phyloP scores from a whole-genome alignment of 2,888 invertebrate genomes.

The Aleiodes alternator region DNA sequence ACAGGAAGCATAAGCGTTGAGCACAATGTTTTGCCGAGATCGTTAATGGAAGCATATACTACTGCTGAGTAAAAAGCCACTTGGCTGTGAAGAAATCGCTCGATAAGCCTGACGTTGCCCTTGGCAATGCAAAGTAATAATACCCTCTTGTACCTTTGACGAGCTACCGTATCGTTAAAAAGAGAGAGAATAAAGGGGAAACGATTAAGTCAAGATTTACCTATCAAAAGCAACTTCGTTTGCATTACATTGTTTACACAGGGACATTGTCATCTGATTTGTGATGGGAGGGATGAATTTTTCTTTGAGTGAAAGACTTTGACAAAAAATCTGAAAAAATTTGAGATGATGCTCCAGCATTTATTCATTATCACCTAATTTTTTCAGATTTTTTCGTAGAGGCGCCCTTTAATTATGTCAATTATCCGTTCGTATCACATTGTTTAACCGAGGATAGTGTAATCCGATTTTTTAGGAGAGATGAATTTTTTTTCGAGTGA shows the following conservation, averaged over 20 bases:
- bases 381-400: no score
- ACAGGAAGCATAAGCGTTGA: constrained; percentile 22
- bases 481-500: no score
- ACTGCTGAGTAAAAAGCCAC: constrained; percentile 53
- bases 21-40: constrained; percentile 13
- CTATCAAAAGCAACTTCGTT: constrained; percentile 27
- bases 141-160: constrained; percentile 61
- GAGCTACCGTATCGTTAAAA: constrained; percentile 55
- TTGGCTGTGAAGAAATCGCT: constrained; percentile 58
- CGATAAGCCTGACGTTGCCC: constrained; percentile 67
- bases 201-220: constrained; percentile 48
- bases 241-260: not conserved
- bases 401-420: no score
- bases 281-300: no score
- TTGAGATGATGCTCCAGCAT: no score
- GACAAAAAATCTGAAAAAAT: no score
- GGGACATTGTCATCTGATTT: not conserved
- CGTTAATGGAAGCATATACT: constrained; percentile 25
- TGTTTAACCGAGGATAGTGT: not conserved
- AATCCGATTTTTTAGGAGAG: no score
- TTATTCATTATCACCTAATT: no score
- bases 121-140: constrained; percentile 68
- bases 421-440: not conserved
- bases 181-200: constrained; percentile 7
- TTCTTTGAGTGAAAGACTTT: no score